A percentile compares a stretch with the other conserved stretches of the same genome.
These are phyloP conservation scores for Vipera ursinii DNA, from an alignment of 2,797 vertebrate species.

Conservation along the genomic window DNA sequence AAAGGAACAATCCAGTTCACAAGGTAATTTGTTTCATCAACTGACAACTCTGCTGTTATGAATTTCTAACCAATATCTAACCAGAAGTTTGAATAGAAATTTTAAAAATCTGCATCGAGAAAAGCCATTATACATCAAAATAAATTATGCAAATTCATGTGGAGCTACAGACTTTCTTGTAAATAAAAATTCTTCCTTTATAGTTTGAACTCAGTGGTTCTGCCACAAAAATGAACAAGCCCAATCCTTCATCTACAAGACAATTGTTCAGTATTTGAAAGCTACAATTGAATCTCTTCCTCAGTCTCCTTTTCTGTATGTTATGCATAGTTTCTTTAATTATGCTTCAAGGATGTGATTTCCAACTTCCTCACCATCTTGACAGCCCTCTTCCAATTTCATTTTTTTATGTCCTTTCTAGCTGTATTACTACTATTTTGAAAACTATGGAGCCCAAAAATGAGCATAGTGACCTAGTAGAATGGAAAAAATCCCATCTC, in stretches of 20 bases:
- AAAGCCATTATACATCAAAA: background rate
- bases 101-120: background rate
- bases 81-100: background rate
- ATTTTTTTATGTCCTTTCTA: background rate
- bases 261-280: background rate
- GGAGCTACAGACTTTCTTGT: background rate
- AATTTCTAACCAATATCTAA: background rate
- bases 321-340: background rate
- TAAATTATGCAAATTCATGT: background rate
- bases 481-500: background rate
- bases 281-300: background rate
- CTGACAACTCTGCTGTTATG: background rate
- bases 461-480: background rate
- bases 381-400: background rate
- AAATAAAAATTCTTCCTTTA: background rate
- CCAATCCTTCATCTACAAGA: background rate
- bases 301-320: background rate
- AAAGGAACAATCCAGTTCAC: background rate
- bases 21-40: background rate
- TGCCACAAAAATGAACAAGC: background rate
- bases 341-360: background rate
- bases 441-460: background rate
- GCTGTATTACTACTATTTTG: background rate
- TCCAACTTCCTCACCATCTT: background rate
- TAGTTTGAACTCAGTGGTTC: background rate